Base-by-base conservation (phyloP, 2,797 vertebrate species). In the Rachycentron canadum region DNA sequence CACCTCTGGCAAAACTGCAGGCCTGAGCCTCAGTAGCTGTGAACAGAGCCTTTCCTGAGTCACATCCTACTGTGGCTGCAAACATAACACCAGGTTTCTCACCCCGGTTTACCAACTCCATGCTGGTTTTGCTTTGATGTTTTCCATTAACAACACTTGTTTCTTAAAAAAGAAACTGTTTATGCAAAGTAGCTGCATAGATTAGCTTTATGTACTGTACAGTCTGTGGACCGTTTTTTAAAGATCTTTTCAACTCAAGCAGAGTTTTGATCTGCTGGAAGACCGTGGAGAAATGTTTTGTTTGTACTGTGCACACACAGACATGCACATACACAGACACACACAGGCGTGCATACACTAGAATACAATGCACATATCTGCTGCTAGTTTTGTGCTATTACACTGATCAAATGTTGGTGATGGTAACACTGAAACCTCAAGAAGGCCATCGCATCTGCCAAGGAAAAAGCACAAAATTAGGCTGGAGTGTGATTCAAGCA, bases 51-150 rank as follows among this genome's bases (percentile, higher is more conserved):
- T 50, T 70, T 71, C 56, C 61, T 34, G 71, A 74, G 61, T 86
- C 78, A 21, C 70, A 83, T 82, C 85, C 68, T 34, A 83, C 86
- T 82, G 89, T 59, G 78, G 72, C 62, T 81, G 81, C 75, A 86
- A 88, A 87, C 66, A 86, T 78, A 71, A 79, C 80, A 88, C 72
- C 75, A 21, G 74, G 72, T 82, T 86, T 85, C 74, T 61, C 83
- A 78, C 53, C 47, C 17, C 36, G 16, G 10, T 70, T 78, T 69
- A 63, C 8, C 58, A 73, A 78, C 58, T 64, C 58, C 78, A 73
- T 73, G 78, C 78, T 83, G 73, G 23, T 83, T 11, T 47, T 64
- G 43, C 76, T 86, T 79, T 88, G 81, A 73, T 81, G 64, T 85
- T 86, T 73, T 19, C 73, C 52, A 71, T 79, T 76, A 82, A 79